Percentiles rank a stretch among this genome's conserved stretches.
phyloP scores from a whole-genome alignment of 2,113 vertebrate species.

The Zosterops hypoxanthus region DNA sequence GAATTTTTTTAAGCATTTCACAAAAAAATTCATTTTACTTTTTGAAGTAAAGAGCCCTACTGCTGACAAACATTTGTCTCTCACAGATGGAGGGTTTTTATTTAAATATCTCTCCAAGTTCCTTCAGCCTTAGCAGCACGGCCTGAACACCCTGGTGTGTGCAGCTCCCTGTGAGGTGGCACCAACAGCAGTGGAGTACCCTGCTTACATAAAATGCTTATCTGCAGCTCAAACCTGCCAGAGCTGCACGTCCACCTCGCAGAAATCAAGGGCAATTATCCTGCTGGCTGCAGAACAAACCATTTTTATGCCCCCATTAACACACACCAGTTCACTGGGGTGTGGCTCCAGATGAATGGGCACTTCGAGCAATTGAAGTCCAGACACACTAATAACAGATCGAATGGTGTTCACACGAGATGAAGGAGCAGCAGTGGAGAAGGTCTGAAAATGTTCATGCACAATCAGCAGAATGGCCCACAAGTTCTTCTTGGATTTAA shows the following conservation, averaged over 20 bases:
- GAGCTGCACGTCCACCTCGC: neutral
- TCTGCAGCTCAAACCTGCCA: conserved; percentile 12
- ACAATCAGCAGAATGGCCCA: neutral
- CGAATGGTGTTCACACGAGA: neutral
- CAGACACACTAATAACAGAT: neutral
- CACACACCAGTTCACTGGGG: neutral
- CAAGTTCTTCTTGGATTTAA: neutral
- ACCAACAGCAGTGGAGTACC: neutral
- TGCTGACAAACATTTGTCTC: neutral
- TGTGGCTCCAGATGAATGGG: conserved; percentile 11
- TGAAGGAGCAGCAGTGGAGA: neutral
- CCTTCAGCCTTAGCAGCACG: neutral
- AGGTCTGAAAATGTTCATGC: neutral
- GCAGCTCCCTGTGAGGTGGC: neutral
- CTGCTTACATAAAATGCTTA: conserved; percentile 18
- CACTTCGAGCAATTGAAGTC: neutral
- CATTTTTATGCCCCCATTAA: neutral
- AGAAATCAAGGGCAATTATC: conserved; percentile 35
- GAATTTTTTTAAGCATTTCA: neutral
- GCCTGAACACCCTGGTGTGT: neutral
- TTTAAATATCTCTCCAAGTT: neutral
- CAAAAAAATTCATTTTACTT: neutral
- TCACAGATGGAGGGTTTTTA: neutral
- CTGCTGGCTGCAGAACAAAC: neutral
- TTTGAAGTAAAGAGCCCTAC: neutral